A percentile compares a stretch with the other conserved stretches of the same genome.
phyloP scores from a whole-genome alignment of 2,113 vertebrate genomes.

The Myiopsitta monachus region DNA sequence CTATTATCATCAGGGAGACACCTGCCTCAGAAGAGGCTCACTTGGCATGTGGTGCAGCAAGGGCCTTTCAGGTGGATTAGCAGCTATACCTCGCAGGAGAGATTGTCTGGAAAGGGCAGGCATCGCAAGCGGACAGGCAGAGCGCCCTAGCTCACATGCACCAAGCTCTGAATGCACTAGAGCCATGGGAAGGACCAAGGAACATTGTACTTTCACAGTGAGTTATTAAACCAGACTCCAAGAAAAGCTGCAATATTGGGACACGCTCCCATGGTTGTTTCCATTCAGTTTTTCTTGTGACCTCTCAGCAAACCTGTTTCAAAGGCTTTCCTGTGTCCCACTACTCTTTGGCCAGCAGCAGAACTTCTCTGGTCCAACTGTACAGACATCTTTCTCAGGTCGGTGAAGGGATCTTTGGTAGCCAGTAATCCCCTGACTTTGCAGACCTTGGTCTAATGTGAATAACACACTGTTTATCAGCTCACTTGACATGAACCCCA shows the following conservation, averaged over 20 bases:
- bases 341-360: background rate
- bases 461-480: background rate
- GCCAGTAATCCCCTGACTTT: background rate
- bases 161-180: background rate
- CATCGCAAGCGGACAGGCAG: background rate
- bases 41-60: background rate
- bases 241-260: background rate
- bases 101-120: background rate
- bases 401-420: background rate
- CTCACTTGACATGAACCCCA: background rate
- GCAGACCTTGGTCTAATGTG: background rate
- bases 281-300: background rate
- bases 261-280: background rate
- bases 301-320: background rate
- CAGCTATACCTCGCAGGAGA: background rate
- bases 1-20: background rate
- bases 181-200: background rate
- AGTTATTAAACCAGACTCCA: background rate
- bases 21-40: rapidly evolving
- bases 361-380: background rate
- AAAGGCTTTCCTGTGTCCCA: background rate
- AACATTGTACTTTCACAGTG: background rate
- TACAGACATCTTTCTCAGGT: background rate
- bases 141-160: background rate
- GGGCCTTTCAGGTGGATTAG: background rate